Conservation (phyloP, 2,888 invertebrate species). For the Linnaemya tessellans region DNA sequence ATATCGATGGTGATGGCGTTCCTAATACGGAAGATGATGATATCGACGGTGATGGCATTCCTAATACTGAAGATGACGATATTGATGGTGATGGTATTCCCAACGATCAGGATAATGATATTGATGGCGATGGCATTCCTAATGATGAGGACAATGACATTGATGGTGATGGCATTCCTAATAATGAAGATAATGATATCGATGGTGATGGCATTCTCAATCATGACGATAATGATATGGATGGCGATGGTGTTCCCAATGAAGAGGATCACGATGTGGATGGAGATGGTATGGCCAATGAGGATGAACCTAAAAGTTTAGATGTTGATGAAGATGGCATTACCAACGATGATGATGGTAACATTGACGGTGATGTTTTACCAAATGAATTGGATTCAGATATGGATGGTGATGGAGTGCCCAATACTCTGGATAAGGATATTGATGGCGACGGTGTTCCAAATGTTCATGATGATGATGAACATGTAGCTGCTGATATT, state of each 20-base stretch:
- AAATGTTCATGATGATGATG: slow-evolving; percentile 81
- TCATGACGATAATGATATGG: slow-evolving; percentile 73
- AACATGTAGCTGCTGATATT: slow-evolving; percentile 73
- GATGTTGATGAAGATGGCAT: slow-evolving; percentile 76
- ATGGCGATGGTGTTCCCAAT: slow-evolving; percentile 73
- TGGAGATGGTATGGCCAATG: slow-evolving; percentile 74
- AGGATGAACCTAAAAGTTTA: slow-evolving; percentile 72
- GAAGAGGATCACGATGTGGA: slow-evolving; percentile 73
- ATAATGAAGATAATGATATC: slow-evolving; percentile 80
- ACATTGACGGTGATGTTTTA: slow-evolving; percentile 77
- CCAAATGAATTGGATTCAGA: slow-evolving; percentile 76
- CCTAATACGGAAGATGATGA: slow-evolving; percentile 78
- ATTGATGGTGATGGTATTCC: slow-evolving; percentile 81
- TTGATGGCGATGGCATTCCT: slow-evolving; percentile 76
- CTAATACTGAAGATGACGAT: slow-evolving; percentile 79
- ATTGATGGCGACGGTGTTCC: slow-evolving; percentile 84
- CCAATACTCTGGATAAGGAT: slow-evolving; percentile 71
- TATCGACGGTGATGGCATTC: slow-evolving; percentile 79
- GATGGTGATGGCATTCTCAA: slow-evolving; percentile 83
- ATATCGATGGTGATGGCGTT: slow-evolving; percentile 78
- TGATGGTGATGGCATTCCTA: slow-evolving; percentile 81
- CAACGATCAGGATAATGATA: slow-evolving; percentile 78
- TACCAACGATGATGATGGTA: slow-evolving; percentile 78
- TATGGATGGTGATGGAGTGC: slow-evolving; percentile 75
- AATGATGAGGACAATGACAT: slow-evolving; percentile 78